Evolutionary conservation across 2,113 vertebrate genomes (phyloP).

Genomic region (Lutjanus erythropterus): DNA sequence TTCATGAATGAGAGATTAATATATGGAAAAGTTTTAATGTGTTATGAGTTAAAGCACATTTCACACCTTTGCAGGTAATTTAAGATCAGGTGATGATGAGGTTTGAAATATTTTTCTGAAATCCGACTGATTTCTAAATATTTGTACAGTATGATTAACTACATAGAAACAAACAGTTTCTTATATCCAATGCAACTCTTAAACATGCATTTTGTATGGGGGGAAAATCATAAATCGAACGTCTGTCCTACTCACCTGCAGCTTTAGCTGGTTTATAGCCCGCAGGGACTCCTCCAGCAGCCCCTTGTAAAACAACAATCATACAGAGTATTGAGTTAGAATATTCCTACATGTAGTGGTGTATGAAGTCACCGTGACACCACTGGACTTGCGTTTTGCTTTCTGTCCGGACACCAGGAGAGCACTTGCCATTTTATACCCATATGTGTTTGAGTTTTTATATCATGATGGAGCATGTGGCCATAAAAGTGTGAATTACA

Average conservation of each 20-base stretch:
- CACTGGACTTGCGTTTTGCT: not conserved
- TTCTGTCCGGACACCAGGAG: conserved; percentile 3
- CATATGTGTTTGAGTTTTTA: not conserved
- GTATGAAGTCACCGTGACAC: conserved; percentile 18
- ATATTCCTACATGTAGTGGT: conserved; percentile 12
- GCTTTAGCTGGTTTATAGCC: conserved; percentile 85
- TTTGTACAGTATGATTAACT: not conserved
- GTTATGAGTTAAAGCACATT: not conserved
- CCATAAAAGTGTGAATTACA: too few relatives aligned
- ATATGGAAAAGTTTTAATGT: not conserved
- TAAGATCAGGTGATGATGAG: not conserved
- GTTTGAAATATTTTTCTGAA: not conserved
- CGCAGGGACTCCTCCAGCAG: conserved; percentile 72
- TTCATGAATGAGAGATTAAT: not conserved
- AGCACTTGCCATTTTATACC: not conserved
- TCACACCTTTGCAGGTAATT: not conserved
- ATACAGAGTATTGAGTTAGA: conserved; percentile 47
- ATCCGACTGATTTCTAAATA: too few relatives aligned
- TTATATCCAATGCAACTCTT: conserved; percentile 2
- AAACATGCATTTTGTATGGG: conserved; percentile 17
- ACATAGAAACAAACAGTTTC: not conserved
- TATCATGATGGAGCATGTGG: not conserved
- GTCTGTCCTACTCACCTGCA: conserved; percentile 75
- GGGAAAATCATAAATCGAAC: conserved; percentile 31
- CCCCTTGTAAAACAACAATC: conserved; percentile 69